A percentile compares a stretch with the other conserved stretches of the same genome.
These are phyloP conservation scores for Diplodus sargus DNA, from an alignment of 2,797 vertebrate genomes.

Conservation along the genomic window DNA sequence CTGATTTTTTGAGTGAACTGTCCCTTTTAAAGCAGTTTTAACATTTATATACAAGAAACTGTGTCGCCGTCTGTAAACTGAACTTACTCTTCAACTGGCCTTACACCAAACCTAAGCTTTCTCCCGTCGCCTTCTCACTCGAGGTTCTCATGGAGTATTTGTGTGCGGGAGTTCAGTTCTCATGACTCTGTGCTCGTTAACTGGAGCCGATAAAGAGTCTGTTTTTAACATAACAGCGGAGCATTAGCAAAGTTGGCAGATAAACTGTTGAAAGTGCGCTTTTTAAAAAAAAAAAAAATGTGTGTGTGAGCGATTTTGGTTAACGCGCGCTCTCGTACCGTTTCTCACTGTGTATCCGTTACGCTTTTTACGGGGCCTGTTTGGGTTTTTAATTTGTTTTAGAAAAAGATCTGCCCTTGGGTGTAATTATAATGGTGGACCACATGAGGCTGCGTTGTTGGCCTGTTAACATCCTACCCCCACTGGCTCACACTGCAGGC, in stretches of 20 bases:
- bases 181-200: constrained; percentile 71
- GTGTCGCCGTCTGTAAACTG: constrained; percentile 12
- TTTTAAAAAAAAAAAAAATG: neutral
- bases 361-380: constrained; percentile 75
- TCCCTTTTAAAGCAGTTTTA: constrained; percentile 2
- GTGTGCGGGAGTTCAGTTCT: constrained; percentile 66
- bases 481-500: constrained; percentile 48
- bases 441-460: constrained; percentile 75
- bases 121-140: constrained; percentile 8
- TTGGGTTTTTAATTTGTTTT: constrained; percentile 82
- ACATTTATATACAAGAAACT: constrained; percentile 16
- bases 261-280: constrained; percentile 69
- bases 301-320: constrained; percentile 66
- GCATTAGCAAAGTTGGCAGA: constrained; percentile 81
- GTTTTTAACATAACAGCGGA: constrained; percentile 74
- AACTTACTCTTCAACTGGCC: constrained; percentile 9
- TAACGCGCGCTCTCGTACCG: constrained; percentile 43
- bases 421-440: constrained; percentile 81
- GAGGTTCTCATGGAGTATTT: constrained; percentile 67
- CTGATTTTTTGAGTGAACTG: too few relatives aligned
- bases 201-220: constrained; percentile 74
- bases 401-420: constrained; percentile 77
- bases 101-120: constrained; percentile 32
- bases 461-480: constrained; percentile 74
- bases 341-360: constrained; percentile 75